These are phyloP conservation scores for Ciconia stormi DNA, from an alignment of 2,113 vertebrate genomes.

Conservation along the genomic window DNA sequence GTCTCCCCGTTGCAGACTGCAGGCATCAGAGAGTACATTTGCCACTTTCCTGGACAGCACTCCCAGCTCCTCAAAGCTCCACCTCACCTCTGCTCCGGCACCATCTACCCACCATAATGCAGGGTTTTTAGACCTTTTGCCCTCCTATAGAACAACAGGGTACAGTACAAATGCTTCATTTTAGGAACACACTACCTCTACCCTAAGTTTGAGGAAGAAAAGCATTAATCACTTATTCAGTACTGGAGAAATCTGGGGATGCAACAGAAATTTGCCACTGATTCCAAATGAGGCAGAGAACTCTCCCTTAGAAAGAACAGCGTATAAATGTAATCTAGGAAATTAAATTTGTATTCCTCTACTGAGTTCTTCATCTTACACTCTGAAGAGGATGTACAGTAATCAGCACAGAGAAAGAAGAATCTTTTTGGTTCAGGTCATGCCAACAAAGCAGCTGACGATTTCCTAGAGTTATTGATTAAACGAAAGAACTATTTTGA, in stretches of 20 bases:
- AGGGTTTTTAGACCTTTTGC: conserved; percentile 56
- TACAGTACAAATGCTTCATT: not conserved
- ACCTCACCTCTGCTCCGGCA: conserved; percentile 70
- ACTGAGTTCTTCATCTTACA: not conserved
- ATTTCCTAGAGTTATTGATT: not conserved
- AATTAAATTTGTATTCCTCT: not conserved
- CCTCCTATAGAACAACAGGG: conserved; percentile 46
- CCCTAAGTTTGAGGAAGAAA: not conserved
- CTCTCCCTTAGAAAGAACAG: not conserved
- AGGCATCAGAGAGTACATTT: conserved; percentile 74
- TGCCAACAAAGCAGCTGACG: not conserved
- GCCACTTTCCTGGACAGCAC: conserved; percentile 76
- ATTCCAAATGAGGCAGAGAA: not conserved
- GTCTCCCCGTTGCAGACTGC: conserved; percentile 74
- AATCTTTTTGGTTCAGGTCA: not conserved
- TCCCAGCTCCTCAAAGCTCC: conserved; percentile 83
- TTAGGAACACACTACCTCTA: not conserved
- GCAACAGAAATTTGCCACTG: not conserved
- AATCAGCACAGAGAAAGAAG: not conserved
- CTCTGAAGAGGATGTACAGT: not conserved
- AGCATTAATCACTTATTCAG: not conserved
- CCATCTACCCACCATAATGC: conserved; percentile 83
- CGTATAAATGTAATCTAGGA: not conserved
- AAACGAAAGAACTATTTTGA: not conserved
- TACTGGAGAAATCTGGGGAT: not conserved